These are phyloP conservation scores for Brachyhypopomus occidentalis DNA, from an alignment of 2,113 vertebrate species.

Conservation along the genomic window DNA sequence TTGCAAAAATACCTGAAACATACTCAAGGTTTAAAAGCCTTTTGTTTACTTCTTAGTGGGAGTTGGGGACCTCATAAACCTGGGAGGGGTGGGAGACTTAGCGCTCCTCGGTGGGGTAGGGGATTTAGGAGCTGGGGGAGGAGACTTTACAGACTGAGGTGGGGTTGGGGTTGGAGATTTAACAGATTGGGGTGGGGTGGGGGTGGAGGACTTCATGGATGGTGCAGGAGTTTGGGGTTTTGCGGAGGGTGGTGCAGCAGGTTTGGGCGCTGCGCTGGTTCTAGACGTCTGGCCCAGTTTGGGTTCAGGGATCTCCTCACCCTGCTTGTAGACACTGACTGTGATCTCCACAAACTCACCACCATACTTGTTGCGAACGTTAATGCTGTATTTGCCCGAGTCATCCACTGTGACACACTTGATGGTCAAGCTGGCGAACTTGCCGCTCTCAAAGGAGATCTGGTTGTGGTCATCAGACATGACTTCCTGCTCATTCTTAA, in stretches of 20 bases:
- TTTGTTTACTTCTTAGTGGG: slow-evolving; percentile 68
- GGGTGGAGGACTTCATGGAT: slow-evolving; percentile 57
- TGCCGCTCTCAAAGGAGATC: slow-evolving; percentile 84
- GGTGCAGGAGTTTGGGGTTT: slow-evolving; percentile 56
- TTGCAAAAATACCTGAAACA: slow-evolving; percentile 13
- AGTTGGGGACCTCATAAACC: slow-evolving; percentile 45
- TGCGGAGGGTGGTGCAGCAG: slow-evolving; percentile 42
- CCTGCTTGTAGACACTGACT: slow-evolving; percentile 92
- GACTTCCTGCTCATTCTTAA: slow-evolving; percentile 91
- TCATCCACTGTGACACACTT: slow-evolving; percentile 87
- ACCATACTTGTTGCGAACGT: slow-evolving; percentile 94
- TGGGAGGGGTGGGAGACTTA: slow-evolving; percentile 52
- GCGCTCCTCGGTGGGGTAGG: slow-evolving; percentile 49
- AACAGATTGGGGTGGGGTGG: slow-evolving; percentile 51
- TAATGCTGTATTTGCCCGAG: slow-evolving; percentile 96
- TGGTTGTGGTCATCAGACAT: slow-evolving; percentile 80
- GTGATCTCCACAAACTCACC: slow-evolving; percentile 97
- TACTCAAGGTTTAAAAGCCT: slow-evolving; percentile 30
- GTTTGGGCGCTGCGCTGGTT: slow-evolving; percentile 46
- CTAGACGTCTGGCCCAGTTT: slow-evolving; percentile 78
- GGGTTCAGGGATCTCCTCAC: slow-evolving; percentile 85
- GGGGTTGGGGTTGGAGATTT: slow-evolving; percentile 67
- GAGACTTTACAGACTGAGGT: slow-evolving; percentile 61
- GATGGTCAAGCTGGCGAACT: slow-evolving; percentile 87
- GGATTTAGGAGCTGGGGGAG: slow-evolving; percentile 53